Conservation (phyloP, 2,888 invertebrate genomes). For the Ypsolopha scabrella region DNA sequence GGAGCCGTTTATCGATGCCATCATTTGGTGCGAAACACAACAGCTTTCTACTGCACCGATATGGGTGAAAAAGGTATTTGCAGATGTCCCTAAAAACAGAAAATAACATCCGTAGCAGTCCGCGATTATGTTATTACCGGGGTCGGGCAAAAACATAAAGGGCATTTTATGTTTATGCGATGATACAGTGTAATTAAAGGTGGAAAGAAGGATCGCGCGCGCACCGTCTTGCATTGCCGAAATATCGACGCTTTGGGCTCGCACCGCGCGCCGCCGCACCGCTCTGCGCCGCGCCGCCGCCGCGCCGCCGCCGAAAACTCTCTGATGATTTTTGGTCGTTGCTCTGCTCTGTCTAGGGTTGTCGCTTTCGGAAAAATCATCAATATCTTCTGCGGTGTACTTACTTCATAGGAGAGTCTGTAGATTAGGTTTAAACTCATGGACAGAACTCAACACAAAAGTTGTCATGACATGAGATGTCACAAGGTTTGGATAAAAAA, state of each 20-base stretch:
- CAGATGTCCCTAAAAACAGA: slow-evolving; percentile 31
- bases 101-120: slow-evolving; percentile 26
- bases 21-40: background rate
- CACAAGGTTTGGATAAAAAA: too few species aligned
- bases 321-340: slow-evolving; percentile 2
- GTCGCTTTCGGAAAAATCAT: too few species aligned
- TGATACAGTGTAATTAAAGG: slow-evolving; percentile 63
- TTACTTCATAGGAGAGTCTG: too few species aligned
- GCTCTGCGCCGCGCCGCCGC: slow-evolving; percentile 7
- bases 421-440: too few species aligned
- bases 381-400: too few species aligned
- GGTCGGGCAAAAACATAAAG: slow-evolving; percentile 47
- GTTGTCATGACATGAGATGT: too few species aligned
- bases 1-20: background rate
- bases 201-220: slow-evolving; percentile 18
- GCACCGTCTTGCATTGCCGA: slow-evolving; percentile 18
- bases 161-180: slow-evolving; percentile 66
- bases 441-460: too few species aligned
- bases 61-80: slow-evolving; percentile 13
- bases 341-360: background rate
- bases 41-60: background rate
- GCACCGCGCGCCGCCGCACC: slow-evolving; percentile 5
- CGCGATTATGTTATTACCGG: slow-evolving; percentile 63
- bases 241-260: slow-evolving; percentile 13
- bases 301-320: slow-evolving; percentile 4